Base-by-base conservation (phyloP, 1,140 invertebrate genomes). In the Penaeus chinensis region DNA sequence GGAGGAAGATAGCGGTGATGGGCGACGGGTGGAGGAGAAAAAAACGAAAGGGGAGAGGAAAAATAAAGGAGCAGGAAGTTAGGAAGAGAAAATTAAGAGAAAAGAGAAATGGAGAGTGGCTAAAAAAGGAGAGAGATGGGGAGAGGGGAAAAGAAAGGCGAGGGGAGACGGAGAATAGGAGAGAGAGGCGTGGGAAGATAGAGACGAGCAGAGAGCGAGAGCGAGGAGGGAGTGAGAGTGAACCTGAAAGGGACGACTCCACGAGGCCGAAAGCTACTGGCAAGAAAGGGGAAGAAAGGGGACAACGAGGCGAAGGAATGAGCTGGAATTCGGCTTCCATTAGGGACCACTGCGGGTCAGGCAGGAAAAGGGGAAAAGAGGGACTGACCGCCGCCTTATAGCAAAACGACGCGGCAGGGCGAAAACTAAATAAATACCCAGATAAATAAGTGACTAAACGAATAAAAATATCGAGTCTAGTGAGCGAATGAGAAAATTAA, bases 141-240 rank as follows among this genome's bases (percentile, higher is more conserved):
- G 62, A 37, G 62, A 42, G 76, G 61, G 54, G 63, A 7, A 3
- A 62, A 54, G 62, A 22, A 24, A 22, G n/a, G 32, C 8, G 60
- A 62, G 79, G 61, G n/a, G 61, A 22, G 62, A 54, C 19, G 20
- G n/a, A 19, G 47, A 10, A 80, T 13, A 24, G 60, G 27, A 80
- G 18, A 80, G 78, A 61, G 20, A 80, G n/a, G 24, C 10, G 47
- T 32, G 60, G 78, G 47, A 16, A 80, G 5, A 11, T 0, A 54
- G 42, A 8, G 42, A 24, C 18, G 7, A 11, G 3, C 37, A n/a
- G 42, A 22, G 22, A 63, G 74, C 42, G 74, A 37, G 32, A 63
- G 84, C 63, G 24, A 85, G 82, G 11, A 65, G 24, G 82, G 22
- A 24, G 42, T 32, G 22, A 24, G 27, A 61, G 69, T n/a, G 69